phyloP scores from a whole-genome alignment of 2,888 invertebrate genomes.

The Homarus gammarus region DNA sequence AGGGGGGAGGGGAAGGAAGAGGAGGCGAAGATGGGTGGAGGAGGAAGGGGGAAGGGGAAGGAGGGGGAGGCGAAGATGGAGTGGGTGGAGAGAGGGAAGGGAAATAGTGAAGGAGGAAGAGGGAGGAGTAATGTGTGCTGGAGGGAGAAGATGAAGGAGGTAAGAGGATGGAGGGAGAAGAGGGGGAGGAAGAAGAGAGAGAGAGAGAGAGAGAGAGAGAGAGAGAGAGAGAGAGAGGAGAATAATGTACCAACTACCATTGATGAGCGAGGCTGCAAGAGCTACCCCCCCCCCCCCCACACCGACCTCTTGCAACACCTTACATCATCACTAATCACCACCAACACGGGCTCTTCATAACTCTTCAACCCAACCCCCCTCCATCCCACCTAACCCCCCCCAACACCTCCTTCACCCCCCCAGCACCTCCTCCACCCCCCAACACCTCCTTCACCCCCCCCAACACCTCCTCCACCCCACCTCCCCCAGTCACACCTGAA shows the following conservation, averaged over 20 bases:
- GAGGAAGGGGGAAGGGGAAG: neutral
- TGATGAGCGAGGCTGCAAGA: neutral
- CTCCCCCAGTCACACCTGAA: no score
- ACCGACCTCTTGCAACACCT: no score
- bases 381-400: no score
- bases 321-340: no score
- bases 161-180: neutral
- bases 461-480: no score
- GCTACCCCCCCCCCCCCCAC: no score
- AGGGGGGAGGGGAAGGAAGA: no score
- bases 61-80: neutral
- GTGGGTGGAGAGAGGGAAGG: neutral
- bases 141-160: neutral
- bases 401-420: no score
- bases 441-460: no score
- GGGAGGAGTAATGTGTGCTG: neutral
- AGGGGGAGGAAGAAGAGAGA: neutral
- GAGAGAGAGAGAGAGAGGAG: slow-evolving; percentile 12
- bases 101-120: slow-evolving; percentile 8
- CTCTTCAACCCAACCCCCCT: no score
- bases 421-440: no score
- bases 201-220: slow-evolving; percentile 6
- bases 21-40: neutral
- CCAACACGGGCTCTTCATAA: no score
- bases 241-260: neutral